Evolutionary conservation across 2,888 invertebrate genomes (phyloP).

Genomic region (Opisthograptis luteolata): DNA sequence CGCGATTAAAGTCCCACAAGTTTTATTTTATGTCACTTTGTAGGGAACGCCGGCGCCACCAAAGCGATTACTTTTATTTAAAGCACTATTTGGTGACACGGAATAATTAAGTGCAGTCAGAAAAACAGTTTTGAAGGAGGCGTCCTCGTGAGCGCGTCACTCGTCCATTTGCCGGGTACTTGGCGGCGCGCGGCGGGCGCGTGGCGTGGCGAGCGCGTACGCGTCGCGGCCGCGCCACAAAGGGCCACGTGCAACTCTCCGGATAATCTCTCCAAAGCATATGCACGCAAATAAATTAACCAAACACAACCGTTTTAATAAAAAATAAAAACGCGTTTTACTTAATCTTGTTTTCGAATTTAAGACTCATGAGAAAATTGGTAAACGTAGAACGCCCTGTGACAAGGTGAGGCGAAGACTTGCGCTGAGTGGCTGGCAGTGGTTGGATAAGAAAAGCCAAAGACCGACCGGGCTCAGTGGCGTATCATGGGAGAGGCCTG

Average conservation of each 20-base stretch:
- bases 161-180: constrained; percentile 74
- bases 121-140: constrained; percentile 69
- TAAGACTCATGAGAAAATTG: constrained; percentile 66
- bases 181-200: constrained; percentile 57
- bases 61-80: too few species aligned
- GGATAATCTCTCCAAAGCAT: constrained; percentile 72
- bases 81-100: constrained; percentile 55
- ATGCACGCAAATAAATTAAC: constrained; percentile 80
- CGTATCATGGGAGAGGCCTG: too few species aligned
- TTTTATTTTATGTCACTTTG: too few species aligned
- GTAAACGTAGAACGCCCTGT: too few species aligned
- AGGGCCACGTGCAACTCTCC: constrained; percentile 47
- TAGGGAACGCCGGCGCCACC: too few species aligned
- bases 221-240: constrained; percentile 47
- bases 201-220: constrained; percentile 46
- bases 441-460: too few species aligned
- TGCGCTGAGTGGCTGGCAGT: too few species aligned
- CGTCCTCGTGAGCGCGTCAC: constrained; percentile 49
- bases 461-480: too few species aligned
- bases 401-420: too few species aligned
- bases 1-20: too few species aligned
- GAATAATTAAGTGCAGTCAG: constrained; percentile 79
- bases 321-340: constrained; percentile 44
- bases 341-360: constrained; percentile 46
- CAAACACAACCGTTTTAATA: constrained; percentile 58